Evolutionary conservation across 2,113 vertebrate species (phyloP).

Genomic region (Prunella fulvescens): DNA sequence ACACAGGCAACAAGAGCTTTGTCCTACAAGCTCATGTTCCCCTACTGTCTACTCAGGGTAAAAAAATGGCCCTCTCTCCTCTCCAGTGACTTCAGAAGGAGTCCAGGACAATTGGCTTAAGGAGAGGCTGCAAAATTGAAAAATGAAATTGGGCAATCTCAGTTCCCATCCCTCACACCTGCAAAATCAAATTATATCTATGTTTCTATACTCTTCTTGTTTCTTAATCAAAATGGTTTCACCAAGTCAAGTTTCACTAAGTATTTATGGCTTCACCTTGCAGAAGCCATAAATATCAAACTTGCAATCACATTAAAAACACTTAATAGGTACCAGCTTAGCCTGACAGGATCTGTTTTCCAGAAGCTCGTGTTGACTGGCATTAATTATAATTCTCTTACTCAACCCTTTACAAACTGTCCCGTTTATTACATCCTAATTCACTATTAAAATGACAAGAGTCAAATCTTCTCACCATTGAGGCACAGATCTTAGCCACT

Average conservation of each 20-base stretch:
- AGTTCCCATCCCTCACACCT: background rate
- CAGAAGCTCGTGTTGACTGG: background rate
- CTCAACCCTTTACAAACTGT: background rate
- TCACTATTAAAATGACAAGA: background rate
- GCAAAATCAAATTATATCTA: background rate
- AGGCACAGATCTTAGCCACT: background rate
- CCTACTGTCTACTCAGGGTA: accelerated
- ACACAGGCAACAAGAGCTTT: background rate
- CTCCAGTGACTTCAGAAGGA: background rate
- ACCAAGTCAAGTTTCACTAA: background rate
- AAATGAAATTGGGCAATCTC: background rate
- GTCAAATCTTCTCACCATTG: background rate
- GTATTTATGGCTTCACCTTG: background rate
- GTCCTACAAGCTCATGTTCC: background rate
- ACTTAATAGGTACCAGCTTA: background rate
- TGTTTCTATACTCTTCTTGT: background rate
- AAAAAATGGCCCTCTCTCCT: background rate
- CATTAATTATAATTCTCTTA: background rate
- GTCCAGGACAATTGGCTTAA: background rate
- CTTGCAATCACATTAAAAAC: background rate
- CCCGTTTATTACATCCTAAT: background rate
- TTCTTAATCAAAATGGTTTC: background rate
- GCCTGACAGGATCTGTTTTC: background rate
- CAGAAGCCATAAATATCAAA: background rate
- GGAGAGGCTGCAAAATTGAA: background rate